Conservation (phyloP, 2,888 invertebrate genomes). For the Notodonta dromedarius region DNA sequence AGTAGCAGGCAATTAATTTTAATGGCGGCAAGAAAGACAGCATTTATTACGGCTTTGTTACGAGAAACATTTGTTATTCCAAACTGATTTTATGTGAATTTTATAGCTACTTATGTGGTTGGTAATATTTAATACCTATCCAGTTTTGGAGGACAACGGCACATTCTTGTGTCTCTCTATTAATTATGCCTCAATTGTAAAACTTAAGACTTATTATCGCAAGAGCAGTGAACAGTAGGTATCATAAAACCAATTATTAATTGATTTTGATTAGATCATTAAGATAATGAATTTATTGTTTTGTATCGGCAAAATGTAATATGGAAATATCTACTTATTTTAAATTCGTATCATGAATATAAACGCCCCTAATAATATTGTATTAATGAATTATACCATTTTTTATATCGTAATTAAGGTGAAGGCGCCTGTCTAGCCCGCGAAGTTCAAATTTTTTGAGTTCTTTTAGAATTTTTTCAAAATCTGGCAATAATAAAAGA, state of each 20-base stretch:
- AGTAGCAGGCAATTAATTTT: slow-evolving; percentile 64
- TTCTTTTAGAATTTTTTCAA: too few species aligned
- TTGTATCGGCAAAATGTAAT: slow-evolving; percentile 1
- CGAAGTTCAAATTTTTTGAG: too few species aligned
- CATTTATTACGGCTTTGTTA: slow-evolving; percentile 48
- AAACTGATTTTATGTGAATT: slow-evolving; percentile 48
- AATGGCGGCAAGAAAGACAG: slow-evolving; percentile 55
- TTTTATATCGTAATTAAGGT: too few species aligned
- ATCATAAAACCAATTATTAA: slow-evolving; percentile 9
- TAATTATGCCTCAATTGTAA: neutral
- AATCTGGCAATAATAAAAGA: too few species aligned
- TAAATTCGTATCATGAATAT: too few species aligned
- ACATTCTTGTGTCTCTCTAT: slow-evolving; percentile 7
- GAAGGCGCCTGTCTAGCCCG: too few species aligned
- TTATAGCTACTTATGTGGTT: slow-evolving; percentile 38
- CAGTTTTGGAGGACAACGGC: slow-evolving; percentile 17
- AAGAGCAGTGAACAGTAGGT: neutral
- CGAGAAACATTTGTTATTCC: slow-evolving; percentile 49
- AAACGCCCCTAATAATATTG: too few species aligned
- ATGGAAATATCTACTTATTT: neutral
- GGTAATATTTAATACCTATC: slow-evolving; percentile 19
- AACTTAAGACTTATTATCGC: neutral
- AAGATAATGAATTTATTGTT: slow-evolving; percentile 11
- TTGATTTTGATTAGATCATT: slow-evolving; percentile 12
- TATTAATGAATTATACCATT: too few species aligned